Evolutionary conservation across 2,113 vertebrate genomes (phyloP).

Genomic region (Emberiza fucata): DNA sequence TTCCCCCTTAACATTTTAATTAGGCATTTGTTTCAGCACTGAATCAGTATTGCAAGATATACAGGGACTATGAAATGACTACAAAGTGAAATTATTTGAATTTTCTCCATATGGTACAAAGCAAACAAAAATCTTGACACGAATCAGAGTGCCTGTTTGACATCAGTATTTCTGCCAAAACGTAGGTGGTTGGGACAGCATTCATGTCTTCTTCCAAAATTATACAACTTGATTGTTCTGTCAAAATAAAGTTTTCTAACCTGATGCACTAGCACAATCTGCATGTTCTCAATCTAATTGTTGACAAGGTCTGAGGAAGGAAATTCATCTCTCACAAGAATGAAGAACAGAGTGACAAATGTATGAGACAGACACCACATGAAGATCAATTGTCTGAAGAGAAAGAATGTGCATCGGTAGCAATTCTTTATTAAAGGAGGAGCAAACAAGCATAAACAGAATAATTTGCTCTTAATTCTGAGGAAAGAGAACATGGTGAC

Average conservation of each 20-base stretch:
- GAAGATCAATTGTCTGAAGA: not conserved
- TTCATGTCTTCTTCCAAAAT: conserved; percentile 10
- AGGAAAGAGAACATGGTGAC: not conserved
- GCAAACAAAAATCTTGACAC: conserved; percentile 4
- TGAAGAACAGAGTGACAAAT: not conserved
- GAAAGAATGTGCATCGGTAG: not conserved
- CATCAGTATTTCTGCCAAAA: conserved; percentile 28
- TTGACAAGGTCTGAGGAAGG: not conserved
- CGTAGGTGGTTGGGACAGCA: not conserved
- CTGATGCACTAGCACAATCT: not conserved
- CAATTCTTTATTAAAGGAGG: not conserved
- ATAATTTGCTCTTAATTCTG: not conserved
- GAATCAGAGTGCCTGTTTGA: conserved; percentile 8
- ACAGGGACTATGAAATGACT: not conserved
- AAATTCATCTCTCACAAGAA: not conserved
- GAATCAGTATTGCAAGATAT: not conserved
- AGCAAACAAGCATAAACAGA: not conserved
- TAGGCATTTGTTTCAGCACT: not conserved
- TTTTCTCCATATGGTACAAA: conserved; percentile 21
- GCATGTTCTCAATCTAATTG: not conserved
- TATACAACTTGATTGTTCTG: not conserved
- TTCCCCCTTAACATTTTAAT: not conserved
- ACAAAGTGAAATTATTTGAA: not conserved
- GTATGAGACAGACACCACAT: not conserved
- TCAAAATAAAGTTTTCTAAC: conserved; percentile 48